Conservation (phyloP, 1,140 invertebrate species). For the Leptopilina boulardi region DNA sequence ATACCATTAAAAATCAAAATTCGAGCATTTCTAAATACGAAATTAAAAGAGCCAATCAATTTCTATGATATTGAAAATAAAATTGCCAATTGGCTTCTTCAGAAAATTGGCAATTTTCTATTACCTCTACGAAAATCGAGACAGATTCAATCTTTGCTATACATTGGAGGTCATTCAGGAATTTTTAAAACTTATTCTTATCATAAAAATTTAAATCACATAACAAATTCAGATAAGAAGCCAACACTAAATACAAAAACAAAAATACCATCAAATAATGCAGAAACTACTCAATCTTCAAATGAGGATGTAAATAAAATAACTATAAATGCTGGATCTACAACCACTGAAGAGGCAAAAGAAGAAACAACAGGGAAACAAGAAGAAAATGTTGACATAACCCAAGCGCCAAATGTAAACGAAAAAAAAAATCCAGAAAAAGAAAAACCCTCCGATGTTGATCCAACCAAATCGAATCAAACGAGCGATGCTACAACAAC, state of each 20-base stretch:
- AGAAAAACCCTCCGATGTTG: too few species aligned
- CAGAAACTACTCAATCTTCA: neutral
- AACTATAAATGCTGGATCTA: neutral
- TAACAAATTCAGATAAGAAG: neutral
- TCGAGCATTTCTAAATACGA: neutral
- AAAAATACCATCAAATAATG: neutral
- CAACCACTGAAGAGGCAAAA: neutral
- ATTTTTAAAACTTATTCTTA: neutral
- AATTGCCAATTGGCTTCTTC: neutral
- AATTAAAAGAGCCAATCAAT: neutral
- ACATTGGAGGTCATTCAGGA: neutral
- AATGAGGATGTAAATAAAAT: neutral
- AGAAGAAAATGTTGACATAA: too few species aligned
- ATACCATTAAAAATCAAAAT: neutral
- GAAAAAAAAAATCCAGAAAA: neutral
- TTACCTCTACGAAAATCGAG: neutral
- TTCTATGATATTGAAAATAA: constrained; percentile 9
- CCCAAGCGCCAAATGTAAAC: too few species aligned
- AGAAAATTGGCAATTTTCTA: neutral
- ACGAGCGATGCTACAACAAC: too few species aligned
- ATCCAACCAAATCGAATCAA: too few species aligned
- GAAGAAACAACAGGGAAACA: too few species aligned
- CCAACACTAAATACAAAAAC: neutral
- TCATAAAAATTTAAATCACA: neutral
- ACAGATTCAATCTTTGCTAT: neutral